Evolutionary conservation across 1,140 invertebrate genomes (phyloP).

Genomic region (Melitaea cinxia): DNA sequence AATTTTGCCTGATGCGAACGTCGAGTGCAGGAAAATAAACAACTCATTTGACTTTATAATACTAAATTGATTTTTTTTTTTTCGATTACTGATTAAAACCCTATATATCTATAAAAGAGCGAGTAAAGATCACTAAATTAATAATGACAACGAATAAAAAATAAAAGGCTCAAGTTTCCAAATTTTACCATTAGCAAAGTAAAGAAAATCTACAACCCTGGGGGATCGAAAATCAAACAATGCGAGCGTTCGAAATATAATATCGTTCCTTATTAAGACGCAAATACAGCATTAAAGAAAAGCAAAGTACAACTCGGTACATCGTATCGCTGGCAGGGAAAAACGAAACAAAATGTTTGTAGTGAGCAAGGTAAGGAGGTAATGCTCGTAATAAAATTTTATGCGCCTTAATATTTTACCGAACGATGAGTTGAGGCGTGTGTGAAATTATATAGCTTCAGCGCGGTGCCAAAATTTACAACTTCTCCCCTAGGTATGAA

Average conservation of each 20-base stretch:
- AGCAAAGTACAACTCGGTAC: slow-evolving; percentile 56
- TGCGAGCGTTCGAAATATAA: slow-evolving; percentile 64
- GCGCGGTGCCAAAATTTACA: slow-evolving; percentile 62
- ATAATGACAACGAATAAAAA: not conserved
- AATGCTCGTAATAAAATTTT: slow-evolving; percentile 78
- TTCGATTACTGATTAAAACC: not conserved
- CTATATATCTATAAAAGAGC: not conserved
- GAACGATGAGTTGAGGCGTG: slow-evolving; percentile 75
- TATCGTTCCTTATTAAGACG: slow-evolving; percentile 72
- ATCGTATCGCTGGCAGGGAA: slow-evolving; percentile 40
- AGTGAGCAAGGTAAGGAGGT: slow-evolving; percentile 66
- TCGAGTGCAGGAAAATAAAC: slow-evolving; percentile 65
- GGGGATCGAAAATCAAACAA: slow-evolving; percentile 75
- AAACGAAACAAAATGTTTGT: slow-evolving; percentile 74
- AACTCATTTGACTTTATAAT: slow-evolving; percentile 68
- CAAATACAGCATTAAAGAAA: slow-evolving; percentile 74
- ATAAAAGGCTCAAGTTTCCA: slow-evolving; percentile 37
- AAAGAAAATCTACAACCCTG: slow-evolving; percentile 60
- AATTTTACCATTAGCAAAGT: slow-evolving; percentile 61
- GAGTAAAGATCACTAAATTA: not conserved
- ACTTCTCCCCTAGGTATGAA: slow-evolving; percentile 50
- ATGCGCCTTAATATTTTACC: slow-evolving; percentile 76
- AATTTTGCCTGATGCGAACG: slow-evolving; percentile 51
- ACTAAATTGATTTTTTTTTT: slow-evolving; percentile 48
- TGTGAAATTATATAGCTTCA: slow-evolving; percentile 73